Evolutionary conservation across 2,113 vertebrate species (phyloP), one percentile per base, ranked within the genome.

Genomic region (Toxotes chatareus): DNA sequence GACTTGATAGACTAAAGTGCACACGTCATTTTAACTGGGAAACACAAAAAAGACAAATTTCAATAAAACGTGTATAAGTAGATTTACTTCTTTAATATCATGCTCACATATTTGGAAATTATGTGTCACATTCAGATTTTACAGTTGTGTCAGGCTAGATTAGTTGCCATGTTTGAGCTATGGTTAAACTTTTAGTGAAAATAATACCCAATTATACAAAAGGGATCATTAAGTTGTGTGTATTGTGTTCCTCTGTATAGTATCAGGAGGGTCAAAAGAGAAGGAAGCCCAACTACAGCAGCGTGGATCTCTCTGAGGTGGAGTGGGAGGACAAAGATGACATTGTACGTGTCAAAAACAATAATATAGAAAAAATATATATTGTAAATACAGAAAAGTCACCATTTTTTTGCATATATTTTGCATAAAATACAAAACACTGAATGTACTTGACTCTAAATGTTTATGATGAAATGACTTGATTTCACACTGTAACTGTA

Each of bases 321-420:
- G 98, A 99, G 82, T 99, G 98, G 98, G 98, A 99, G 86, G 98
- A 99, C 92, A 96, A 96, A 83, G 97, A 99, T 56, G 97, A 99
- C 82, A 95, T 97, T 89, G 98, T 99, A 95, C 81, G 96, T 89
- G 17, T 64, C 38, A 79, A 82, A 60, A 34, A 17, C 1, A 11
- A 32, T 17, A 5, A 0, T 72, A 59, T 16, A 9, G 47, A 1
- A 19, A 36, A 10, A 19, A 23, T 27, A 27, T 27, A 34, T 59
- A 16, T 34, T 34, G 5, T 34, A 59, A 34, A 34, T 7, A 32
- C 12, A 65, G 23, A 7, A 27, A 27, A 27, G 27, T 27, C 27
- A 27, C 27, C 1, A 27, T 27, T 27, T 27, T 27, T 27, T 27
- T 1, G 27, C 36, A 19, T 47, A 56, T 31, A 6, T 13, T 44